Evolutionary conservation across 1,140 invertebrate species (phyloP), one percentile per base, ranked within the genome.

Genomic region (Ceratitis capitata): DNA sequence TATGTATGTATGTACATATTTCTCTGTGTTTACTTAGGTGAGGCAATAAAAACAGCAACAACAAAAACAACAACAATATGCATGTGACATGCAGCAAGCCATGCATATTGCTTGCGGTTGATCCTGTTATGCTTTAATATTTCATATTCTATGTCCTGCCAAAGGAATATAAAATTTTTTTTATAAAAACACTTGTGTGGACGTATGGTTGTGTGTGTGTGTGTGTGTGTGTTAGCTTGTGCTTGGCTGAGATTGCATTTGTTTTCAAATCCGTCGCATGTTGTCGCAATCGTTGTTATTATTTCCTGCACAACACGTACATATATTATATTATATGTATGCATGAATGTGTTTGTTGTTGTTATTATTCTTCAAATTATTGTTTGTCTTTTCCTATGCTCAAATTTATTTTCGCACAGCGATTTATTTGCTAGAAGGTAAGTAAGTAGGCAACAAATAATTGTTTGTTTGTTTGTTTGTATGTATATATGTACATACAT

Each of bases 111-210:
- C 69, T n/a, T 78, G 69, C 10, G 69, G 69, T 42, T 78, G 69
- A 78, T 78, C 39, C 69, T 78, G 69, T 78, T 78, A 78, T 78
- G 69, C 69, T 78, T 78, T 78, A 78, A 78, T 78, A 78, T 78
- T 78, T 78, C 69, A 45, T 78, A 78, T 78, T 39, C 69, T 78
- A 39, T 45, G 39, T 47, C 39, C 69, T 47, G 39, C 7, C 69
- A 39, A 42, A n/a, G n/a, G n/a, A n/a, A n/a, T n/a, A n/a, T n/a
- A n/a, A n/a, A n/a, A n/a, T n/a, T n/a, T n/a, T n/a, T n/a, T n/a
- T n/a, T n/a, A n/a, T n/a, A n/a, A n/a, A n/a, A n/a, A n/a, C n/a
- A n/a, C n/a, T n/a, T n/a, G n/a, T n/a, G n/a, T n/a, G 7, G 23
- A 26, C 23, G 6, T 26, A 16, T 61, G 19, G n/a, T 19, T 19